A percentile compares a stretch with the other conserved stretches of the same genome.
Conservation (phyloP, 2,113 vertebrate species). For the Misgurnus anguillicaudatus region DNA sequence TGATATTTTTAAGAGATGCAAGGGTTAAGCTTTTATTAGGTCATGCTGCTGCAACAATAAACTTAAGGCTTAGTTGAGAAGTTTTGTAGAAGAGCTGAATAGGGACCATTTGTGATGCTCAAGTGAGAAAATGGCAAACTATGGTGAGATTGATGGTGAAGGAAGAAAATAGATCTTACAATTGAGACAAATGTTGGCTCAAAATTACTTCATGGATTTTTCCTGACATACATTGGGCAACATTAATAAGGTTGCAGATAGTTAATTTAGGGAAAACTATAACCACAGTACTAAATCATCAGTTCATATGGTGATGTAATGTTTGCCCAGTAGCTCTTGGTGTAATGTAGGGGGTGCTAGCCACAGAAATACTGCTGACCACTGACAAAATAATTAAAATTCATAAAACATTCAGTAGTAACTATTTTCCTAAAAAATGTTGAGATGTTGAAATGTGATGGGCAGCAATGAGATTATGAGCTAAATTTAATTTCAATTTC, state of each 20-base stretch:
- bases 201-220: slow-evolving; percentile 61
- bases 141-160: background rate
- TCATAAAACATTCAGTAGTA: too few relatives aligned
- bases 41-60: slow-evolving; percentile 11
- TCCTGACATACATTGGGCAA: slow-evolving; percentile 18
- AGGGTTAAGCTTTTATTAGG: background rate
- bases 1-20: background rate
- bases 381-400: too few relatives aligned
- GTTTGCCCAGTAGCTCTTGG: too few relatives aligned
- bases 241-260: slow-evolving; percentile 47
- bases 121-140: slow-evolving; percentile 9
- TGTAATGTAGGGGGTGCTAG: too few relatives aligned
- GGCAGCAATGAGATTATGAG: too few relatives aligned
- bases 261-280: slow-evolving; percentile 18
- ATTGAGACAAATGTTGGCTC: slow-evolving; percentile 50
- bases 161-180: slow-evolving; percentile 56
- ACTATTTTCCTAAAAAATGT: too few relatives aligned
- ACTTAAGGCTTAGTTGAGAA: background rate
- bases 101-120: background rate
- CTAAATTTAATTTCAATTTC: too few relatives aligned
- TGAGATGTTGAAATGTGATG: too few relatives aligned
- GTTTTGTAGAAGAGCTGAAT: background rate
- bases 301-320: too few relatives aligned
- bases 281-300: background rate
- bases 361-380: too few relatives aligned